phyloP scores from a whole-genome alignment of 2,113 vertebrate species.

The Pogona vitticeps region DNA sequence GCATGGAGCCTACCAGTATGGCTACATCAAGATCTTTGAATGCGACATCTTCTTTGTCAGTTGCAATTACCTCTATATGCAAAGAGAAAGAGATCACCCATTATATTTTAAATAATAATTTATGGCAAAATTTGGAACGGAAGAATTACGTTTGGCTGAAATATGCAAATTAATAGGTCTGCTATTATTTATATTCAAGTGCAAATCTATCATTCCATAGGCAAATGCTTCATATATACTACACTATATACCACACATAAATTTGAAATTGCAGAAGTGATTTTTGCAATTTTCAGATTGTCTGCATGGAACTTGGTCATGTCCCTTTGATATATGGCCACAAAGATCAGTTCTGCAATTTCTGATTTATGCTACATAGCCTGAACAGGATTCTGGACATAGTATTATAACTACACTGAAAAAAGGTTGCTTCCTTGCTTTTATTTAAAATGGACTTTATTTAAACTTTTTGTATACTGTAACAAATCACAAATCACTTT shows the following conservation, averaged over 20 bases:
- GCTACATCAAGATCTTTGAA: slow-evolving; percentile 95
- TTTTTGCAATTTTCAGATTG: too few species aligned
- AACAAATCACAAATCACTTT: not conserved
- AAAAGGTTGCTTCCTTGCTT: not conserved
- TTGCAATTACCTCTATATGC: slow-evolving; percentile 90
- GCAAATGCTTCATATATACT: not conserved
- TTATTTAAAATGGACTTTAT: not conserved
- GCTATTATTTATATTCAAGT: not conserved
- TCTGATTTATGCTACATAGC: too few species aligned
- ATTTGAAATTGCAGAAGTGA: not conserved
- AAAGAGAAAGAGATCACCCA: slow-evolving; percentile 6
- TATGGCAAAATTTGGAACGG: accelerated
- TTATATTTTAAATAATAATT: not conserved
- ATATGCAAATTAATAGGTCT: not conserved
- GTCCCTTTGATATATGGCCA: too few species aligned
- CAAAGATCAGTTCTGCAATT: too few species aligned
- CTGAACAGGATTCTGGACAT: not conserved
- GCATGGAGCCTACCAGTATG: slow-evolving; percentile 96
- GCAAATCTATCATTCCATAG: not conserved
- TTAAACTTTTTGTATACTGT: not conserved
- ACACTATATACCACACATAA: too few species aligned
- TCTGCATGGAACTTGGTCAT: too few species aligned
- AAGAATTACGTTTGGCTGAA: not conserved
- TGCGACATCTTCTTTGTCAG: slow-evolving; percentile 93
- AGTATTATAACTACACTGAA: not conserved